These are phyloP conservation scores for Drosophila rhopaloa DNA, from an alignment of 1,140 invertebrate genomes.

Conservation along the genomic window DNA sequence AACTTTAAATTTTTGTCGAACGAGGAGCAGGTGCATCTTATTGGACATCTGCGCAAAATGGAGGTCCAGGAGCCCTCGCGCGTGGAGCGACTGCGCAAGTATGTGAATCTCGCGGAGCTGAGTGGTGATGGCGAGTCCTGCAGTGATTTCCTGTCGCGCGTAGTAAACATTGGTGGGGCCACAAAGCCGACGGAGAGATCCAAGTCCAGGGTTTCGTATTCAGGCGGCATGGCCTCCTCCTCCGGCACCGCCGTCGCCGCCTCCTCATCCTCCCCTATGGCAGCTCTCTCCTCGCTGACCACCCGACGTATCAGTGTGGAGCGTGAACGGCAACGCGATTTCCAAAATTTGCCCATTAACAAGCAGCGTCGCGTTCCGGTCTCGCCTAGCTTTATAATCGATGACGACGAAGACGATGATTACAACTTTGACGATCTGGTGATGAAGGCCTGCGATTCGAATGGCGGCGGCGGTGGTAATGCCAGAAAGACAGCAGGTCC, in stretches of 20 bases:
- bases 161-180: constrained; percentile 22
- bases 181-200: constrained; percentile 1
- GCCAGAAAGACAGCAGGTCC: not conserved
- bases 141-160: constrained; percentile 54
- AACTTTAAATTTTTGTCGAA: constrained; percentile 91
- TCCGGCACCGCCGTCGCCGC: too few species aligned
- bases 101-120: constrained; percentile 87
- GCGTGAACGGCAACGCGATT: not conserved
- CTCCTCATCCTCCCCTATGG: not conserved
- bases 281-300: constrained; percentile 5
- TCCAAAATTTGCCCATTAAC: not conserved
- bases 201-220: not conserved
- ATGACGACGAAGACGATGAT: constrained; percentile 87
- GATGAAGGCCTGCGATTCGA: constrained; percentile 84
- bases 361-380: constrained; percentile 31
- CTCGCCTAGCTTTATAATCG: constrained; percentile 74
- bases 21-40: constrained; percentile 91
- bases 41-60: constrained; percentile 91
- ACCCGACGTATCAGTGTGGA: constrained; percentile 27
- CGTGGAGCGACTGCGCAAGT: constrained; percentile 89
- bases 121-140: constrained; percentile 61
- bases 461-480: constrained; percentile 24
- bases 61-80: constrained; percentile 89
- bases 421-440: constrained; percentile 89
- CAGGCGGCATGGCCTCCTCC: not conserved